Base-by-base conservation (phyloP, 2,888 invertebrate genomes). In the Diplolepis rosae region DNA sequence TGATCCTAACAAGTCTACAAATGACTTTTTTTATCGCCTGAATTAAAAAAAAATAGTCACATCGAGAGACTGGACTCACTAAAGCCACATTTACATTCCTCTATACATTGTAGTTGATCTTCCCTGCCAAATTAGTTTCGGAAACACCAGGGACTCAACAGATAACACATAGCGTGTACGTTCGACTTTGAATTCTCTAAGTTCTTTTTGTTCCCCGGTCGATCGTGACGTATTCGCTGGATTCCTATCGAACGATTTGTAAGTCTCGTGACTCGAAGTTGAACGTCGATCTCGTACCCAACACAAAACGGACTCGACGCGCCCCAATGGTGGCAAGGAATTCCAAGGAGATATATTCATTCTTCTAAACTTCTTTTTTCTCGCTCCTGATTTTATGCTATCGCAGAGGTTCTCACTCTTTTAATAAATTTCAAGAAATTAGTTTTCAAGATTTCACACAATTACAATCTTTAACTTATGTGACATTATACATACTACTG, bases 161-260 rank as follows among this genome's bases (percentile, higher is more conserved):
- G 32, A 56, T 56, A 56, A 35, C 56, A 56, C 35, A 30, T 56
- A 56, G 56, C 67, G 67, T 51, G 66, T 50, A 32, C 13, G 50
- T 35, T 51, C 51, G 67, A 51, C 52, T 32, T 67, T 39, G 66
- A 51, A 66, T 66, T 66, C 67, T 67, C 24, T n/a, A 27, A 67
- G 39, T 39, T 39, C 4, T 50, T 32, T 51, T 68, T 52, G 18
- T 68, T 68, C 54, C 15, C 9, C 22, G 42, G 42, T 28, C 48
- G 32, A 68, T 68, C 50, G 68, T 68, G 68, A 68, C 51, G 56
- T 56, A 68, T 68, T 35, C 50, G 11, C 66, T 39, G 72, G 70
- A 74, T 74, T 71, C 68, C 70, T 54, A 68, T 74, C 74, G 71
- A 71, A 13, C 78, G 77, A 75, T 78, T 78, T 77, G 77, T 78